phyloP scores from a whole-genome alignment of 1,140 invertebrate species.

The Yoshiicerus persimilis region DNA sequence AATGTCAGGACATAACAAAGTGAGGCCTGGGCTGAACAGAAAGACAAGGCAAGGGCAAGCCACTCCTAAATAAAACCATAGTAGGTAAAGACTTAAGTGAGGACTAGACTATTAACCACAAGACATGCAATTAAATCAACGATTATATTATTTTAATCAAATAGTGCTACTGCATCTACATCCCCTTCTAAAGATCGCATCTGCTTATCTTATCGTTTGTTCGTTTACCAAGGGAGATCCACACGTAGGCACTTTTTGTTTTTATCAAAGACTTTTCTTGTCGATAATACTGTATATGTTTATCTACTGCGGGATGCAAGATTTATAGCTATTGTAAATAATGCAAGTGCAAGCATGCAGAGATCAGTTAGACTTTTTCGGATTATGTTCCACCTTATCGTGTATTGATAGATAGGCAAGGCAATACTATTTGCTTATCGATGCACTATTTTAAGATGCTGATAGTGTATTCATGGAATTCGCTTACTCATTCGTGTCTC shows the following conservation, averaged over 20 bases:
- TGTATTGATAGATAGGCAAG: neutral
- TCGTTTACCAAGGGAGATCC: neutral
- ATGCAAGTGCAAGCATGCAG: too few relatives aligned
- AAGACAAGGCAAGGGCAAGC: neutral
- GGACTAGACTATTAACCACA: neutral
- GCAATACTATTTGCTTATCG: neutral
- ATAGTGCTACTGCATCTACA: neutral
- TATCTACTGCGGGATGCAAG: neutral
- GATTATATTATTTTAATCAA: neutral
- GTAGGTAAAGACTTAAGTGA: neutral
- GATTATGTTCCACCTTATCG: neutral
- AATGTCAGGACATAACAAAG: neutral
- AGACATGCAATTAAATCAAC: neutral
- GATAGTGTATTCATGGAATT: neutral
- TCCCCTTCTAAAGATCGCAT: neutral
- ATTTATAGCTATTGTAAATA: neutral
- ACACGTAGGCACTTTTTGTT: neutral
- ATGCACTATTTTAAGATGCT: neutral
- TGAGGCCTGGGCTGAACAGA: neutral
- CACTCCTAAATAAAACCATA: slow-evolving; percentile 5
- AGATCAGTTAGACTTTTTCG: neutral
- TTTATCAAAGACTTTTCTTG: neutral
- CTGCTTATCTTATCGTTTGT: neutral
- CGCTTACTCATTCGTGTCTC: neutral
- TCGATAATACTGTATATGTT: neutral